A percentile compares a stretch with the other conserved stretches of the same genome.
Conservation (phyloP, 2,888 invertebrate genomes). For the Xestobium rufovillosum region DNA sequence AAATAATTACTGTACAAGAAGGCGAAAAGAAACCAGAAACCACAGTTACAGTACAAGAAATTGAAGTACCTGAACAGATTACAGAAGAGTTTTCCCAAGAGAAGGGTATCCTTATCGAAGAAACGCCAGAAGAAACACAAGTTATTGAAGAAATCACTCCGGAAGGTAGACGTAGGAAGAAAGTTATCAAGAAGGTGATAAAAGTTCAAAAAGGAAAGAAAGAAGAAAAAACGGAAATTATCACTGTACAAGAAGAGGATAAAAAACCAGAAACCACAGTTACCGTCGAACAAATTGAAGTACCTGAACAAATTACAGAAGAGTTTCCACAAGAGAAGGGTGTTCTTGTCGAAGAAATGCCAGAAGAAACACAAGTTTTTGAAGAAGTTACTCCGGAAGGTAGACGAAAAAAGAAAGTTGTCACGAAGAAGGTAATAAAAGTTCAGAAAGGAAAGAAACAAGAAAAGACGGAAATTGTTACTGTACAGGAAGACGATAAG, state of each 20-base stretch:
- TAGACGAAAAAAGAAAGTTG: slow-evolving; percentile 27
- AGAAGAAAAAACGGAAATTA: slow-evolving; percentile 40
- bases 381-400: slow-evolving; percentile 31
- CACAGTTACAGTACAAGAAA: slow-evolving; percentile 39
- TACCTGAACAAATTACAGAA: slow-evolving; percentile 25
- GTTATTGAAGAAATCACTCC: slow-evolving; percentile 32
- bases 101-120: slow-evolving; percentile 22
- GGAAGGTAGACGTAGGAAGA: slow-evolving; percentile 29
- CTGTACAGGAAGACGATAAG: slow-evolving; percentile 19
- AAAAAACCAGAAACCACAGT: slow-evolving; percentile 41
- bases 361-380: slow-evolving; percentile 31
- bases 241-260: slow-evolving; percentile 45
- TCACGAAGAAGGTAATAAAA: slow-evolving; percentile 35
- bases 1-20: slow-evolving; percentile 45
- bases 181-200: slow-evolving; percentile 6
- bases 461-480: slow-evolving; percentile 42
- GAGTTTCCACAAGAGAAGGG: slow-evolving; percentile 10
- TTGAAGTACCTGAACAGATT: slow-evolving; percentile 31
- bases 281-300: slow-evolving; percentile 37
- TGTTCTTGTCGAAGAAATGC: slow-evolving; percentile 20
- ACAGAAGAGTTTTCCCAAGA: slow-evolving; percentile 19
- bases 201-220: slow-evolving; percentile 34
- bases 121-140: slow-evolving; percentile 27
- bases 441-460: slow-evolving; percentile 31
- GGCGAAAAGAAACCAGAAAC: slow-evolving; percentile 42